Evolutionary conservation across 2,888 invertebrate species (phyloP), one percentile per base, ranked within the genome.

Genomic region (Drosophila atroscutellata): DNA sequence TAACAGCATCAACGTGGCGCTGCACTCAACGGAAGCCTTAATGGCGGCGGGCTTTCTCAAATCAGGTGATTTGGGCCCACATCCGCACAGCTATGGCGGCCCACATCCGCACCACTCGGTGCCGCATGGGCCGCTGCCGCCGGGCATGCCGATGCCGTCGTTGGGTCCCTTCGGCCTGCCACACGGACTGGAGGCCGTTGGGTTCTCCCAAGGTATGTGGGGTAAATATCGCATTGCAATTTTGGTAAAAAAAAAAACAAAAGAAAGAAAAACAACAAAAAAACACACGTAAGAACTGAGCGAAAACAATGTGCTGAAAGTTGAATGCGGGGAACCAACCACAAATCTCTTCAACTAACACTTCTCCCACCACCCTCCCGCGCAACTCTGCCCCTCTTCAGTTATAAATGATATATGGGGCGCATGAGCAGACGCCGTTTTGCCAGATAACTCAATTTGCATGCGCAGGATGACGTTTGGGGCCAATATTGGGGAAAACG

Each of bases 151-250:
- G 67, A 93, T 93, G 93, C 91, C 93, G 57, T 93, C 93, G 45
- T 84, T 93, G 72, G 92, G 92, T 89, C 93, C 93, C 86, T 93
- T 93, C 90, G 93, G 93, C 87, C 89, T 93, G 87, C 93, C 93
- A 80, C 93, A 93, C 84, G 93, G 93, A 80, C 89, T 93, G 82
- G 93, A 93, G 88, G 93, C 93, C 80, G 93, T 93, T 90, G 93
- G 93, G 91, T 93, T 93, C 87, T 92, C 93, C 91, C 93, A 93
- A 93, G 93, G 93, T 93, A 93, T 93, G 93, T 93, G 93, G 93
- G 93, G 93, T 93, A 93, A 93, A 92, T 93, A 93, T 93, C 91
- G 81, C 70, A 80, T 63, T 39, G 61, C 83, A 86, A 91, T 91
- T 91, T 91, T 91, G 82, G 90, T 88, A 83, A 58, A 49, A 26